Conservation (phyloP, 2,888 invertebrate species). For the Parthenolecanium corni region DNA sequence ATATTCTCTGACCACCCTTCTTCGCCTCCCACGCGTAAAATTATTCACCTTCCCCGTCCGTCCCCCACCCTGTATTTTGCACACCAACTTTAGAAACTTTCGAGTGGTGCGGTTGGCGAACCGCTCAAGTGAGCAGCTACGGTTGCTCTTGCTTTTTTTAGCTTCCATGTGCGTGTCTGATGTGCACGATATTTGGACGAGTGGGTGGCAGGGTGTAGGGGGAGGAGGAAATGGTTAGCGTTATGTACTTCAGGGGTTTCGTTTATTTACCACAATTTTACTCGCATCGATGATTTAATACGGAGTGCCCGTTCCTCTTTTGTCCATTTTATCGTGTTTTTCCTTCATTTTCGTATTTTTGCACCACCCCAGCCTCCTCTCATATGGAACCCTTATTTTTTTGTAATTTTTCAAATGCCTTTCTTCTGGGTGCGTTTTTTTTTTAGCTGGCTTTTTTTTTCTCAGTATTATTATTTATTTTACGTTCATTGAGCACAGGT, state of each 20-base stretch:
- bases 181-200: too few relatives aligned
- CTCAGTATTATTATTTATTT: neutral
- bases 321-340: neutral
- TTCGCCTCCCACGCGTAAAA: neutral
- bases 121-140: conserved; percentile 16
- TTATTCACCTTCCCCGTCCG: neutral
- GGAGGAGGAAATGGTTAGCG: neutral
- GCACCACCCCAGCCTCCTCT: neutral
- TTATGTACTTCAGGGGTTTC: neutral
- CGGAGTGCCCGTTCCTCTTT: conserved; percentile 10
- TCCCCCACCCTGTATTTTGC: neutral
- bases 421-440: neutral
- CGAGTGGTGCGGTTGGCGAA: conserved; percentile 5
- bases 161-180: neutral
- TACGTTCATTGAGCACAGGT: too few relatives aligned
- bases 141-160: neutral
- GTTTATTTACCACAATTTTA: conserved; percentile 28
- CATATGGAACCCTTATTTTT: neutral
- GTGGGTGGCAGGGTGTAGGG: neutral
- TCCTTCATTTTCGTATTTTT: neutral
- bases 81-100: conserved; percentile 16
- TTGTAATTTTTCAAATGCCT: neutral
- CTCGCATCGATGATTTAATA: conserved; percentile 24
- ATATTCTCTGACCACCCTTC: neutral
- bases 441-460: neutral